Percentiles rank a stretch among this genome's conserved stretches.
phyloP scores from a whole-genome alignment of 2,888 invertebrate species.

The Arrhopalites spinosus region DNA sequence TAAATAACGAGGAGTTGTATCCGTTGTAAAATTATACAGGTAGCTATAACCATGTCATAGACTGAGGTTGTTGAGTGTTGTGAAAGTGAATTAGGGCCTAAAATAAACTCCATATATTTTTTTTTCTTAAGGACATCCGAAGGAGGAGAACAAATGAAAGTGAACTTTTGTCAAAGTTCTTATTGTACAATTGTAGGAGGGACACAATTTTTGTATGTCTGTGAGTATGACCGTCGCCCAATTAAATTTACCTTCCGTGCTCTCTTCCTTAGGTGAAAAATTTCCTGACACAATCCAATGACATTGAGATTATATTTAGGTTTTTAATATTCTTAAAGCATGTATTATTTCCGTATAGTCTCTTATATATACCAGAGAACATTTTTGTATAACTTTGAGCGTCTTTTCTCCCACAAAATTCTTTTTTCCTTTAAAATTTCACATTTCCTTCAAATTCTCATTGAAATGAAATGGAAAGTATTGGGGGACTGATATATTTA shows the following conservation, averaged over 20 bases:
- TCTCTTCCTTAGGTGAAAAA: background rate
- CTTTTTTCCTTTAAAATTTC: no score
- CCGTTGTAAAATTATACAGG: no score
- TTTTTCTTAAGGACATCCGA: background rate
- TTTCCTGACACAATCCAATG: background rate
- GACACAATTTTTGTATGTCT: background rate
- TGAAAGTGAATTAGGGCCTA: conserved; percentile 7
- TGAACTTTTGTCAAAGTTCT: conserved; percentile 4
- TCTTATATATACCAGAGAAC: no score
- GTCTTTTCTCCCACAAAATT: no score
- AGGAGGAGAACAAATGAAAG: conserved; percentile 3
- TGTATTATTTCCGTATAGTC: background rate
- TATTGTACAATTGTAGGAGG: background rate
- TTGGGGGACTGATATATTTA: no score
- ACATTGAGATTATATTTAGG: conserved; percentile 21
- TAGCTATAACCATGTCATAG: no score
- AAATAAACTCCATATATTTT: conserved; percentile 22
- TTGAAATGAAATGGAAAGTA: no score
- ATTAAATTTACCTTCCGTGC: conserved; percentile 16
- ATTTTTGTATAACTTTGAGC: no score
- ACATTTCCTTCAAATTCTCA: no score
- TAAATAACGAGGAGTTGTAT: no score
- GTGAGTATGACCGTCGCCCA: conserved; percentile 5
- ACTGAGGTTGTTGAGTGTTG: background rate
- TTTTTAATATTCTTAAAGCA: no score